Evolutionary conservation across 2,797 vertebrate genomes (phyloP).

Genomic region (Salmo trutta): DNA sequence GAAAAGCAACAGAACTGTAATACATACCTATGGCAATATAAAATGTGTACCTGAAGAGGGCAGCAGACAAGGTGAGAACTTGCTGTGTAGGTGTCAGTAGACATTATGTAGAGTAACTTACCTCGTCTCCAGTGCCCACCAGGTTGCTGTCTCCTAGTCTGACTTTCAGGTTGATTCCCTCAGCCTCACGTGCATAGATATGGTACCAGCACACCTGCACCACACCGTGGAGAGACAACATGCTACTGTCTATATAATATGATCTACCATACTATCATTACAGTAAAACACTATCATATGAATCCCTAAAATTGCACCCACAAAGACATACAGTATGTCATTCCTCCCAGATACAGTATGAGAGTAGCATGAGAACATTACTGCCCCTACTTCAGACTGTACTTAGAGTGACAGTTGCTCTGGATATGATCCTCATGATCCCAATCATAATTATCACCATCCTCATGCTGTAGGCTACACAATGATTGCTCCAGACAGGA

Average conservation of each 20-base stretch:
- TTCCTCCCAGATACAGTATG: not conserved
- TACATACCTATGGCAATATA: not conserved
- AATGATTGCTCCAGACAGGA: not conserved
- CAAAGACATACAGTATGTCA: too few species aligned
- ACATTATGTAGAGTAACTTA: slow-evolving; percentile 42
- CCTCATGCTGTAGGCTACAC: not conserved
- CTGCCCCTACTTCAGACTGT: too few species aligned
- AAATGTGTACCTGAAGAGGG: not conserved
- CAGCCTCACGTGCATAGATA: slow-evolving; percentile 80
- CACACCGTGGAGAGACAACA: not conserved
- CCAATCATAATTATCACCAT: not conserved
- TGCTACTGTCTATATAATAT: not conserved
- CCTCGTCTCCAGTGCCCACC: slow-evolving; percentile 85
- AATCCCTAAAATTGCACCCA: too few species aligned
- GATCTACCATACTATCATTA: too few species aligned
- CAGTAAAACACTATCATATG: not conserved
- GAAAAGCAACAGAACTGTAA: not conserved
- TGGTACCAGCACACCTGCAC: slow-evolving; percentile 90
- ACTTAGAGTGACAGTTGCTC: too few species aligned
- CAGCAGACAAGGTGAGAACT: not conserved
- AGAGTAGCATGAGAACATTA: not conserved
- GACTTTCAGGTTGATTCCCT: slow-evolving; percentile 81
- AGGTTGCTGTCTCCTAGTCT: slow-evolving; percentile 84
- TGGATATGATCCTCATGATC: not conserved
- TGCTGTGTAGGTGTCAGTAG: not conserved